Conservation (phyloP, 2,888 invertebrate genomes). For the Synanthedon andrenaeformis region DNA sequence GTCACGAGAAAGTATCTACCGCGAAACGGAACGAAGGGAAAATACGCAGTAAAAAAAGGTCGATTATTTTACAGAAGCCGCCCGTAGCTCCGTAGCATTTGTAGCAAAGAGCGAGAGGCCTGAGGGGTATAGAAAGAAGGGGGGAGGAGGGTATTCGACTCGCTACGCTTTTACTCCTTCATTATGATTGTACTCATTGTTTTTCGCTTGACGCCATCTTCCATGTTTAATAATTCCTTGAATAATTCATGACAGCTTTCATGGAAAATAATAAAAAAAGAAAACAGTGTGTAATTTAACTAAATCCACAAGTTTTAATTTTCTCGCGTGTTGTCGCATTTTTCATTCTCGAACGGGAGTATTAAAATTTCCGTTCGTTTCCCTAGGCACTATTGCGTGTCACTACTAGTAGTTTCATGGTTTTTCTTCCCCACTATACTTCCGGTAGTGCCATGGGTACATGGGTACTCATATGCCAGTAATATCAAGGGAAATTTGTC, state of each 20-base stretch:
- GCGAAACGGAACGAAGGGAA: slow-evolving; percentile 17
- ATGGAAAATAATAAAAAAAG: slow-evolving; percentile 8
- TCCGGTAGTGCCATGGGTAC: too few species aligned
- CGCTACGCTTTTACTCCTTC: slow-evolving; percentile 17
- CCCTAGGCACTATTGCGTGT: too few species aligned
- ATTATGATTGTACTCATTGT: slow-evolving; percentile 39
- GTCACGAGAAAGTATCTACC: slow-evolving; percentile 21
- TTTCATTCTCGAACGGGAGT: too few species aligned
- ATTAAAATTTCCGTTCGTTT: too few species aligned
- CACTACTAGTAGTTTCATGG: too few species aligned
- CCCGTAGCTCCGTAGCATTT: slow-evolving; percentile 7
- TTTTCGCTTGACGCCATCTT: slow-evolving; percentile 32
- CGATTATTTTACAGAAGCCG: slow-evolving; percentile 19
- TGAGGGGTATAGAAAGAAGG: too few species aligned
- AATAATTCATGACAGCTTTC: slow-evolving; percentile 31
- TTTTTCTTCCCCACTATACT: too few species aligned
- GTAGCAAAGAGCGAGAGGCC: background rate
- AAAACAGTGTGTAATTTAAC: slow-evolving; percentile 4
- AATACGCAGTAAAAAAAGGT: slow-evolving; percentile 24
- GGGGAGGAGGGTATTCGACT: slow-evolving; percentile 4
- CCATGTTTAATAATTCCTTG: slow-evolving; percentile 31
- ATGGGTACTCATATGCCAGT: too few species aligned
- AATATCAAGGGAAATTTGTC: too few species aligned
- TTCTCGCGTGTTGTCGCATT: background rate
- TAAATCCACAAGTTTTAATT: slow-evolving; percentile 4